phyloP scores from a whole-genome alignment of 2,113 vertebrate species.

The Taurulus bubalis region DNA sequence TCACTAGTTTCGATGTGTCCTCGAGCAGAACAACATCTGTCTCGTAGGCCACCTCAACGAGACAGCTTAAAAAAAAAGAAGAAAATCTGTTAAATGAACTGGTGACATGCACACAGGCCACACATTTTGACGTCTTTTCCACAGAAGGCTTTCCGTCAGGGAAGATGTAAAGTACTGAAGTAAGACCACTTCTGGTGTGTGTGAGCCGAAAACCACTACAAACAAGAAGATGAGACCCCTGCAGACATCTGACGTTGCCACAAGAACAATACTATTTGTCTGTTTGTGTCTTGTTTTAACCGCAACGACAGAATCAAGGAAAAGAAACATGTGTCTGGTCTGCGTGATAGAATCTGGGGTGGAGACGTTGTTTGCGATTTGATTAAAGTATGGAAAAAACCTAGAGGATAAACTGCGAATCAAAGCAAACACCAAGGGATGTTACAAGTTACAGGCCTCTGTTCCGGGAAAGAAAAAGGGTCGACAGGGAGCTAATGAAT shows the following conservation, averaged over 20 bases:
- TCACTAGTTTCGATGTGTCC: neutral
- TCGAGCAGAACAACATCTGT: neutral
- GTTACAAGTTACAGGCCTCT: conserved; percentile 18
- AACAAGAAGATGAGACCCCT: conserved; percentile 16
- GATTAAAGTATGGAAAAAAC: conserved; percentile 40
- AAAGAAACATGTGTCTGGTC: conserved; percentile 33
- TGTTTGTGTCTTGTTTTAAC: conserved; percentile 23
- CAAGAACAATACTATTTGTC: conserved; percentile 29
- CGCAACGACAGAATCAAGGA: conserved; percentile 8
- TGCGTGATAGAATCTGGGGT: conserved; percentile 11
- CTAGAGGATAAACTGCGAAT: conserved; percentile 39
- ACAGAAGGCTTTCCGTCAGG: neutral
- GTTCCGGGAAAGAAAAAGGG: conserved; percentile 3
- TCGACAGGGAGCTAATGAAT: neutral
- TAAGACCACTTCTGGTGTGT: neutral
- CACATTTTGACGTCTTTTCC: neutral
- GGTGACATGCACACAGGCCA: too few relatives aligned
- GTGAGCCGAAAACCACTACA: conserved; percentile 1
- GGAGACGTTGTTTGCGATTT: conserved; percentile 22
- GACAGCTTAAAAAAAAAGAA: too few relatives aligned
- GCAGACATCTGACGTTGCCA: conserved; percentile 33
- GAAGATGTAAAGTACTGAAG: neutral
- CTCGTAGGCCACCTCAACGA: neutral
- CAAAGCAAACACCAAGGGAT: conserved; percentile 39
- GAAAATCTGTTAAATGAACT: neutral